Evolutionary conservation across 2,888 invertebrate genomes (phyloP).

Genomic region (Candidula unifasciata): DNA sequence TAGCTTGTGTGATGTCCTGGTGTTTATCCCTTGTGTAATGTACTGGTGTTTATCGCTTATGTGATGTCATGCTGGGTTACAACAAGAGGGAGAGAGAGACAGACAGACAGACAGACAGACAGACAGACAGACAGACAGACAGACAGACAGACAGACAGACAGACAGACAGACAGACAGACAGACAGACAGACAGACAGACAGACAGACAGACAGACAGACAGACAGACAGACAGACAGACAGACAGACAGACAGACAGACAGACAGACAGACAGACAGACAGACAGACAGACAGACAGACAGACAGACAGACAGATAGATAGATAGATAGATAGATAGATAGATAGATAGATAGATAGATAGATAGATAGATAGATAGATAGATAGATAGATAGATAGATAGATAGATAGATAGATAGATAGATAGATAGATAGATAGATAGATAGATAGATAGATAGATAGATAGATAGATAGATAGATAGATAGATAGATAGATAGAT

Average conservation of each 20-base stretch:
- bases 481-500: slow-evolving; percentile 3
- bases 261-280: slow-evolving; percentile 45
- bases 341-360: slow-evolving; percentile 20
- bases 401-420: slow-evolving; percentile 41
- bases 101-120: slow-evolving; percentile 38
- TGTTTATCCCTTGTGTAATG: too few relatives aligned
- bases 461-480: slow-evolving; percentile 6
- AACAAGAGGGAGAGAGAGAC: background rate
- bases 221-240: slow-evolving; percentile 43
- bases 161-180: slow-evolving; percentile 41
- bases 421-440: slow-evolving; percentile 39
- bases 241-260: slow-evolving; percentile 42
- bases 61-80: too few relatives aligned
- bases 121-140: slow-evolving; percentile 30
- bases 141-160: slow-evolving; percentile 33
- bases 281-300: slow-evolving; percentile 43
- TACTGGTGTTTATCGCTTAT: too few relatives aligned
- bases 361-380: background rate
- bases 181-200: slow-evolving; percentile 42
- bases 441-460: slow-evolving; percentile 18
- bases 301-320: slow-evolving; percentile 39
- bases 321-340: slow-evolving; percentile 39
- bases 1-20: too few relatives aligned
- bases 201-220: slow-evolving; percentile 37
- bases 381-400: slow-evolving; percentile 31